Conservation (phyloP, 2,888 invertebrate genomes). For the Panzeria rudis region DNA sequence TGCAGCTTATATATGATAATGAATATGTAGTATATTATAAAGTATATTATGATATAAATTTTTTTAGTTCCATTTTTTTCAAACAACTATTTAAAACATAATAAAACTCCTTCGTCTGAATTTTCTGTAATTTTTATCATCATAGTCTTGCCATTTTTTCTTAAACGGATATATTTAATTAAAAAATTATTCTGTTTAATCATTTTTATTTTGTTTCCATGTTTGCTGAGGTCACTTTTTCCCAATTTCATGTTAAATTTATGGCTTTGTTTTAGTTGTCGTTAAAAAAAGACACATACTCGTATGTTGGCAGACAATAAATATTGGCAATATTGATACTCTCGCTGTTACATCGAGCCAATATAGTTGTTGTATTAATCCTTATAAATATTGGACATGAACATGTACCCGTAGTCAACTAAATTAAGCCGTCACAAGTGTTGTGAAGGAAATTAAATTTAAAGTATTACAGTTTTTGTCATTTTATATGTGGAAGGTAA, state of each 20-base stretch:
- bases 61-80: no score
- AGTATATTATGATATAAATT: no score
- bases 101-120: no score
- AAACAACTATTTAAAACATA: no score
- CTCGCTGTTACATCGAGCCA: conserved; percentile 27
- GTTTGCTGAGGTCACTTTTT: conserved; percentile 1
- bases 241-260: conserved; percentile 41
- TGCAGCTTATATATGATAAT: no score
- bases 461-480: conserved; percentile 66
- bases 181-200: conserved; percentile 15
- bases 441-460: conserved; percentile 76
- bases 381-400: conserved; percentile 46
- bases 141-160: no score
- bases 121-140: no score
- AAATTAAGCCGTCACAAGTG: conserved; percentile 57
- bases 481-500: neutral
- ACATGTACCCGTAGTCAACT: conserved; percentile 40
- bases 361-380: conserved; percentile 48
- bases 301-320: conserved; percentile 44
- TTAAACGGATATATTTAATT: neutral
- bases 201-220: neutral
- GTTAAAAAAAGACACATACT: neutral
- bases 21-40: no score
- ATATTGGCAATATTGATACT: conserved; percentile 43
- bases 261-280: conserved; percentile 24